These are phyloP conservation scores for Gallinago nigripennis DNA, from an alignment of 2,797 vertebrate genomes.

Conservation along the genomic window DNA sequence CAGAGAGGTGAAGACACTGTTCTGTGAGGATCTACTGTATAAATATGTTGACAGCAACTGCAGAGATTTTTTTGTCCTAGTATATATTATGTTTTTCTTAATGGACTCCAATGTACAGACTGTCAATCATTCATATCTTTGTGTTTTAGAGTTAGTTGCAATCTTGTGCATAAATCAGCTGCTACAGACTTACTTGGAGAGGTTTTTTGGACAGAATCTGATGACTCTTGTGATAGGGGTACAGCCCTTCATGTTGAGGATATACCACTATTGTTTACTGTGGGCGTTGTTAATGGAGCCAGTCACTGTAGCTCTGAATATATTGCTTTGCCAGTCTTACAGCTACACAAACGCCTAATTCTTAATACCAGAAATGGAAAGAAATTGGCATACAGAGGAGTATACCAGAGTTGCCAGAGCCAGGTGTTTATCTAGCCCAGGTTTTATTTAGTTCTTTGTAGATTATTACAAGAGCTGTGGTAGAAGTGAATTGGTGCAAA, in stretches of 20 bases:
- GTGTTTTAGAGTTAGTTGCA: background rate
- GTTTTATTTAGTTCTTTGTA: background rate
- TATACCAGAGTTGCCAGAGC: background rate
- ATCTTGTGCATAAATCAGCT: background rate
- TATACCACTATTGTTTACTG: background rate
- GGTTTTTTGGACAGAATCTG: background rate
- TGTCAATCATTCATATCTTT: background rate
- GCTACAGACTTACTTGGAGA: background rate
- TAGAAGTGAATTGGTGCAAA: background rate
- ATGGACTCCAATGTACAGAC: background rate
- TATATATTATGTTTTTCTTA: background rate
- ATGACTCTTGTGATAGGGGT: background rate
- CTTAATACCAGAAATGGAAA: background rate
- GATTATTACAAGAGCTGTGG: background rate
- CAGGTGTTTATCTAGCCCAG: background rate
- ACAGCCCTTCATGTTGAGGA: background rate
- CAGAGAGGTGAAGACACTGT: background rate
- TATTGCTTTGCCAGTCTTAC: background rate
- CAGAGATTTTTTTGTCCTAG: background rate
- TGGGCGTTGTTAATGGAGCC: background rate
- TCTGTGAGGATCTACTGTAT: constrained; percentile 14
- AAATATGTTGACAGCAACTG: background rate
- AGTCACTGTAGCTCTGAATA: background rate
- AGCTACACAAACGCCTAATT: background rate
- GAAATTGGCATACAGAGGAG: background rate